A percentile compares a stretch with the other conserved stretches of the same genome.
Conservation (phyloP, 2,888 invertebrate genomes). For the Biston stratarius region DNA sequence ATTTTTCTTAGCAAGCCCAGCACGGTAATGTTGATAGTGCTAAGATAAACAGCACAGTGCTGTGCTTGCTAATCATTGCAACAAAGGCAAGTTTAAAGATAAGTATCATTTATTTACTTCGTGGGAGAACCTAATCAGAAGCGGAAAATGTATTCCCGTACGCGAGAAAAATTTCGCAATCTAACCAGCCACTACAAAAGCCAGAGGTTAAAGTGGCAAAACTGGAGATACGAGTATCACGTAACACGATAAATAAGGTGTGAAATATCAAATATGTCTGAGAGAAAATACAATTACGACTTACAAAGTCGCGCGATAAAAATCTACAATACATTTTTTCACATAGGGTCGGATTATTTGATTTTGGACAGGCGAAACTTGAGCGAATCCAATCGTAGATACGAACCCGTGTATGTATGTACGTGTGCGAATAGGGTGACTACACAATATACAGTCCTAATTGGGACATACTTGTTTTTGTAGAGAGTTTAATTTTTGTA, state of each 20-base stretch:
- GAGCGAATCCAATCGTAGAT: slow-evolving; percentile 39
- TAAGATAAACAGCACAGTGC: too few species aligned
- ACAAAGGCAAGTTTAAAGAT: too few species aligned
- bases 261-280: slow-evolving; percentile 48
- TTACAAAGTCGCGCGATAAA: slow-evolving; percentile 47
- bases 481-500: too few species aligned
- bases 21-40: too few species aligned
- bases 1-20: too few species aligned
- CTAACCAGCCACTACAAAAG: slow-evolving; percentile 19
- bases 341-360: slow-evolving; percentile 47
- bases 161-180: neutral
- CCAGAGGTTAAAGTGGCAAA: slow-evolving; percentile 32
- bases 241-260: slow-evolving; percentile 46
- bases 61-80: too few species aligned
- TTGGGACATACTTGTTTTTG: neutral
- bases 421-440: slow-evolving; percentile 20
- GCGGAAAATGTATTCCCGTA: neutral
- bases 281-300: slow-evolving; percentile 48
- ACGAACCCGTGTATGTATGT: slow-evolving; percentile 17
- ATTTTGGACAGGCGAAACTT: slow-evolving; percentile 48
- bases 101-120: neutral
- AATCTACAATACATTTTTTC: slow-evolving; percentile 45
- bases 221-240: slow-evolving; percentile 34
- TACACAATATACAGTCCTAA: neutral
- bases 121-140: neutral